Percentiles rank a stretch among this genome's conserved stretches.
Conservation (phyloP, 2,888 invertebrate genomes). For the Drosophila prostipennis region DNA sequence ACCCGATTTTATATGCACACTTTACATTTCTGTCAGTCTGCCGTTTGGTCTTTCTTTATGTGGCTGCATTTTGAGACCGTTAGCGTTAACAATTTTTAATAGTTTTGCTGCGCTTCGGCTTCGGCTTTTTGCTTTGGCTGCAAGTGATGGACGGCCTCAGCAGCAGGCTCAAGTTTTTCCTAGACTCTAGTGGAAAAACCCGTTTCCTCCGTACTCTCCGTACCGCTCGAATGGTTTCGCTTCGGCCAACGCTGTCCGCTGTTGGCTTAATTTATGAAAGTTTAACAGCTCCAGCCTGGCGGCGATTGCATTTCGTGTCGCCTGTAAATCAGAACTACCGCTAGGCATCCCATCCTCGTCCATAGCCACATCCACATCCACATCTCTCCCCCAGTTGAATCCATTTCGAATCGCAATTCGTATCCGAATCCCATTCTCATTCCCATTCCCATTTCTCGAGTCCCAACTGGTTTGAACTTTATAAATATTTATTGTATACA, state of each 20-base stretch:
- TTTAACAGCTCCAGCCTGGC: constrained; percentile 65
- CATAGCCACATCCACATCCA: constrained; percentile 1
- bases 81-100: constrained; percentile 67
- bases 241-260: constrained; percentile 39
- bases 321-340: constrained; percentile 73
- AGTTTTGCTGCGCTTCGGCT: constrained; percentile 43
- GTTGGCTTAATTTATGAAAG: constrained; percentile 72
- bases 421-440: not conserved
- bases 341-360: constrained; percentile 52
- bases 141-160: constrained; percentile 61
- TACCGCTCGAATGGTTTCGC: constrained; percentile 63
- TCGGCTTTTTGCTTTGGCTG: constrained; percentile 20
- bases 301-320: constrained; percentile 68
- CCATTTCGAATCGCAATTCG: constrained; percentile 19
- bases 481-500: constrained; percentile 74
- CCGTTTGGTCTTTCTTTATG: constrained; percentile 34
- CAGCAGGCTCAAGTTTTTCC: constrained; percentile 8
- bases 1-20: constrained; percentile 35
- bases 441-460: not conserved
- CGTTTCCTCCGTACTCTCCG: constrained; percentile 44
- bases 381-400: constrained; percentile 17
- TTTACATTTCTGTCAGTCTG: constrained; percentile 20
- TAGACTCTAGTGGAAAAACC: constrained; percentile 48
- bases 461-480: constrained; percentile 63
- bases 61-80: constrained; percentile 72